Conservation (phyloP, 2,797 vertebrate species). For the Aythya fuligula region DNA sequence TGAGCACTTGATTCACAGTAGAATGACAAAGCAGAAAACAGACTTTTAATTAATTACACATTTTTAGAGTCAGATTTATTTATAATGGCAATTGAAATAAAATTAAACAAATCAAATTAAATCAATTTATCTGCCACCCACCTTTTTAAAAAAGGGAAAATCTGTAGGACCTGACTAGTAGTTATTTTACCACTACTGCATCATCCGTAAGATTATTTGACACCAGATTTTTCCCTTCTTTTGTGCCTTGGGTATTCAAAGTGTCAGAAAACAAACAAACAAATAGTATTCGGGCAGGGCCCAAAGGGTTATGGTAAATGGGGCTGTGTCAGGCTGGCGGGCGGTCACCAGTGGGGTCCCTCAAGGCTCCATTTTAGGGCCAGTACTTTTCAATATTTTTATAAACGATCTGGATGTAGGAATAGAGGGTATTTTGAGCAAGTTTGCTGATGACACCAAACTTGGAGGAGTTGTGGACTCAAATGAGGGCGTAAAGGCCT, state of each 20-base stretch:
- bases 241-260: not conserved
- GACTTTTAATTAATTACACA: conserved; percentile 32
- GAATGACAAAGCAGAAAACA: conserved; percentile 8
- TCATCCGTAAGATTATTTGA: not conserved
- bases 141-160: not conserved
- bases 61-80: conserved; percentile 28
- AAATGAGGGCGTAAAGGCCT: too few species aligned
- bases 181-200: not conserved
- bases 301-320: too few species aligned
- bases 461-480: too few species aligned
- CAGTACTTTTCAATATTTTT: too few species aligned
- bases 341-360: too few species aligned
- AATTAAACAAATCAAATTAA: not conserved
- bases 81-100: conserved; percentile 20
- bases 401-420: too few species aligned
- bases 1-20: conserved; percentile 5
- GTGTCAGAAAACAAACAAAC: not conserved
- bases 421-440: too few species aligned
- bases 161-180: not conserved
- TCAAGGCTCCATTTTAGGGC: too few species aligned
- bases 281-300: not conserved
- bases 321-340: too few species aligned
- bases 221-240: not conserved
- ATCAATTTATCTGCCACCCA: not conserved
- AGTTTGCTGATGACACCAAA: too few species aligned